Conservation (phyloP, 1,140 invertebrate genomes). For the Drosophila tristis region DNA sequence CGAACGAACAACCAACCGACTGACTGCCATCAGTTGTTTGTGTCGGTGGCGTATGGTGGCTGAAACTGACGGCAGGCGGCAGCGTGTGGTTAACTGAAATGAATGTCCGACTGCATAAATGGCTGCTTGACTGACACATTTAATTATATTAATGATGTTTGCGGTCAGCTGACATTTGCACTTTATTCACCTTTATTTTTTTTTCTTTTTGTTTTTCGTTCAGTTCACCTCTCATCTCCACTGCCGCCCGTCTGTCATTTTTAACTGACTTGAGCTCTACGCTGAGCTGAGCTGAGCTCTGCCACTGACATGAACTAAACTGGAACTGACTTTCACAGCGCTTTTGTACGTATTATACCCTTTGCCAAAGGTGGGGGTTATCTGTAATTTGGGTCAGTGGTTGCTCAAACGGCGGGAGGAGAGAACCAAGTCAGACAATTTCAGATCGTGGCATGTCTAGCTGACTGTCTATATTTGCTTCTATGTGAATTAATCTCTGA, state of each 20-base stretch:
- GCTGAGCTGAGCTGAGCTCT: constrained; percentile 33
- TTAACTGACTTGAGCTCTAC: constrained; percentile 41
- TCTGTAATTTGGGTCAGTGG: no score
- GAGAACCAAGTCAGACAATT: no score
- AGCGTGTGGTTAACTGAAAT: constrained; percentile 73
- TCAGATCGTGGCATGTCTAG: no score
- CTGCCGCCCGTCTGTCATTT: constrained; percentile 53
- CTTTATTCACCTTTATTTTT: constrained; percentile 70
- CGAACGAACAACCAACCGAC: not conserved
- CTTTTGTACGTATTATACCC: no score
- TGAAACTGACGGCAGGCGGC: constrained; percentile 16
- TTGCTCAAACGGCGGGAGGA: no score
- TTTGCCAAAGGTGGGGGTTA: no score
- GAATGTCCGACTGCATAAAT: constrained; percentile 77
- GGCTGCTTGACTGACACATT: constrained; percentile 82
- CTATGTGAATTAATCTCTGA: no score
- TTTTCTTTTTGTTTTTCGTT: not conserved
- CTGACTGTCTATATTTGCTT: no score
- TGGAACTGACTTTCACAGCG: constrained; percentile 35
- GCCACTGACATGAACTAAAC: constrained; percentile 43
- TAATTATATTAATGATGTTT: constrained; percentile 84
- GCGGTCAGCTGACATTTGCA: constrained; percentile 84
- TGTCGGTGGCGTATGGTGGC: constrained; percentile 35
- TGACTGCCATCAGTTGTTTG: not conserved
- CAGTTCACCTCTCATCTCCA: not conserved